Base-by-base conservation (phyloP, 2,888 invertebrate genomes). In the Sarcophaga subvicina region DNA sequence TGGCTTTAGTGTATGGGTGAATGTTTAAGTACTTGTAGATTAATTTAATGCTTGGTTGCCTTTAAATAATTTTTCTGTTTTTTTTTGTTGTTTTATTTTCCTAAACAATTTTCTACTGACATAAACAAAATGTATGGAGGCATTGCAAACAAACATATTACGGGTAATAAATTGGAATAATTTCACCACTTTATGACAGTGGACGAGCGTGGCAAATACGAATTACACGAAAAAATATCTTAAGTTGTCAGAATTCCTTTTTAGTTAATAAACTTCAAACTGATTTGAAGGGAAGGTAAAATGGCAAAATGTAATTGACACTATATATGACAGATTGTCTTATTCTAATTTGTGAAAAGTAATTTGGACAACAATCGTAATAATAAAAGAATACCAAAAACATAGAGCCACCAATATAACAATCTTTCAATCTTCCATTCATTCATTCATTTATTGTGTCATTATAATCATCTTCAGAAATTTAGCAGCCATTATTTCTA, bases 11-110 rank as follows among this genome's bases (percentile, higher is more conserved):
- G 54, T 54, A 54, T 54, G 54, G 14, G 54, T 49, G 5, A 71
- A 20, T 60, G n/a, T 37, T 11, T 62, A 67, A 70, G 49, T 78
- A 20, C 45, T 45, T n/a, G 47, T 70, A 60, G 71, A 76, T 82
- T 82, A 81, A 82, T 85, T 86, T 82, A 82, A 86, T 54, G 82
- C 82, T 70, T 79, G 70, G 66, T n/a, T 73, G 60, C 49, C 37
- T 77, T 62, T n/a, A 70, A 67, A 77, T 27, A 62, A 10, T 62
- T 69, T 67, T 62, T 22, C 22, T 73, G 11, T 22, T 37, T 20
- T 66, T 12, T 11, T 37, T 37, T 37, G 8, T 37, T 2, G 10
- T 8, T 37, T 37, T 8, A 37, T 37, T 37, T 37, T 37, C 2
- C 37, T 37, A 37, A 37, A 37, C 37, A 37, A 37, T 37, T 37